Conservation (phyloP, 2,888 invertebrate genomes). For the Phasia obesa region DNA sequence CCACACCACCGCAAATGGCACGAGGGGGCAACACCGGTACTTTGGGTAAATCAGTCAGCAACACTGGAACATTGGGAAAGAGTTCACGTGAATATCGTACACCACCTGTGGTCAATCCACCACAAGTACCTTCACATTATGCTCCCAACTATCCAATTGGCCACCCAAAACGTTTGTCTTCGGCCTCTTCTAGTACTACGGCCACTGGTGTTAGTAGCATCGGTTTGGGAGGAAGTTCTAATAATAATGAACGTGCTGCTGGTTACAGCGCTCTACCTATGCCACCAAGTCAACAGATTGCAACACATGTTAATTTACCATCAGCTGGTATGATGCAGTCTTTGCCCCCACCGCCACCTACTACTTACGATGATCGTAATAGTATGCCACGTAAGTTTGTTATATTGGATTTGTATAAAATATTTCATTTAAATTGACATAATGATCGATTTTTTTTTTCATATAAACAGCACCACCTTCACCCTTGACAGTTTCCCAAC, state of each 20-base stretch:
- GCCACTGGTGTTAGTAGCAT: conserved; percentile 76
- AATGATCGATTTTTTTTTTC: conserved; percentile 5
- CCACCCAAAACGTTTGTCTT: conserved; percentile 86
- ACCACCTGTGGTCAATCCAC: conserved; percentile 98
- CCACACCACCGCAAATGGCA: conserved; percentile 96
- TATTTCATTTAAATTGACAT: conserved; percentile 21
- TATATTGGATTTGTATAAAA: not conserved
- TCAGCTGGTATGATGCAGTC: conserved; percentile 95
- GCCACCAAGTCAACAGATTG: conserved; percentile 83
- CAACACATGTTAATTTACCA: conserved; percentile 83
- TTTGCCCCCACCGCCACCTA: conserved; percentile 88
- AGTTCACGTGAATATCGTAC: conserved; percentile 93
- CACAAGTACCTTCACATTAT: conserved; percentile 98
- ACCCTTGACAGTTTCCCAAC: conserved; percentile 88
- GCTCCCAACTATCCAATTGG: conserved; percentile 96
- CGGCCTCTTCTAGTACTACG: conserved; percentile 78
- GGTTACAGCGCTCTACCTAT: conserved; percentile 94
- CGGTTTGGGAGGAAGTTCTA: conserved; percentile 80
- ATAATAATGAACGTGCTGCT: conserved; percentile 86
- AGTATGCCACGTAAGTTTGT: conserved; percentile 92
- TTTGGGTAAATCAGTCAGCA: conserved; percentile 85
- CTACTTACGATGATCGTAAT: conserved; percentile 85
- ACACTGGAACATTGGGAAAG: conserved; percentile 87
- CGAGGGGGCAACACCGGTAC: conserved; percentile 84
- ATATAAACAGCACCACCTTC: conserved; percentile 89